A percentile compares a stretch with the other conserved stretches of the same genome.
Conservation (phyloP, 2,888 invertebrate genomes). For the Leucoma salicis region DNA sequence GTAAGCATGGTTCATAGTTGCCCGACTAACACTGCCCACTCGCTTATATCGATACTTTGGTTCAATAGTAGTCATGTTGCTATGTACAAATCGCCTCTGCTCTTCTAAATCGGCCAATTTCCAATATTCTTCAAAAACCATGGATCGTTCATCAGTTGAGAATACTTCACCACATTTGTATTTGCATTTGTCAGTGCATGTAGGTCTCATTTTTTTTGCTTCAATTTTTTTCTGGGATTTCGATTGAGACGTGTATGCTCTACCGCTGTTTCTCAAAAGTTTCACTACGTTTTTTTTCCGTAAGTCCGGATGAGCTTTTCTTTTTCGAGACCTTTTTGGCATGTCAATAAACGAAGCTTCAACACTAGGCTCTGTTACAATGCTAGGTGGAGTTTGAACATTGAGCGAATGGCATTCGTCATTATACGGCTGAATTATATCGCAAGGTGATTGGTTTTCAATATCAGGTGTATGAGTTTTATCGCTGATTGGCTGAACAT, state of each 20-base stretch:
- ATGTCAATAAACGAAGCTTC: too few relatives aligned
- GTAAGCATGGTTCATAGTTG: not conserved
- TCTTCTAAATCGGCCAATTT: not conserved
- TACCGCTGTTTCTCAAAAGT: not conserved
- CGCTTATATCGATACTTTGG: not conserved
- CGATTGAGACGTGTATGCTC: not conserved
- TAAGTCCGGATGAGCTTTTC: not conserved
- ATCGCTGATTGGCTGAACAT: not conserved
- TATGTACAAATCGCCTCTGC: not conserved
- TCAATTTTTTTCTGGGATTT: not conserved
- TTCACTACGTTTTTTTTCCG: conserved; percentile 1
- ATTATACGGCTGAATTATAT: not conserved
- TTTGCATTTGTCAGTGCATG: conserved; percentile 1
- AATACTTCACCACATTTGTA: not conserved
- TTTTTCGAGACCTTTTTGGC: not conserved
- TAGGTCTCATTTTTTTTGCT: conserved; percentile 1
- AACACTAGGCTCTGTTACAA: too few relatives aligned
- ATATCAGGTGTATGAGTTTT: not conserved
- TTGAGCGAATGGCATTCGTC: not conserved
- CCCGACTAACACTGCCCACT: not conserved
- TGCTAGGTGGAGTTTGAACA: not conserved
- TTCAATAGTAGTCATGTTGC: not conserved
- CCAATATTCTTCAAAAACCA: conserved; percentile 1
- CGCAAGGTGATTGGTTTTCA: conserved; percentile 1
- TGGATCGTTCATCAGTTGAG: not conserved